Base-by-base conservation (phyloP, 2,888 invertebrate genomes). In the Diarsia dahlii region DNA sequence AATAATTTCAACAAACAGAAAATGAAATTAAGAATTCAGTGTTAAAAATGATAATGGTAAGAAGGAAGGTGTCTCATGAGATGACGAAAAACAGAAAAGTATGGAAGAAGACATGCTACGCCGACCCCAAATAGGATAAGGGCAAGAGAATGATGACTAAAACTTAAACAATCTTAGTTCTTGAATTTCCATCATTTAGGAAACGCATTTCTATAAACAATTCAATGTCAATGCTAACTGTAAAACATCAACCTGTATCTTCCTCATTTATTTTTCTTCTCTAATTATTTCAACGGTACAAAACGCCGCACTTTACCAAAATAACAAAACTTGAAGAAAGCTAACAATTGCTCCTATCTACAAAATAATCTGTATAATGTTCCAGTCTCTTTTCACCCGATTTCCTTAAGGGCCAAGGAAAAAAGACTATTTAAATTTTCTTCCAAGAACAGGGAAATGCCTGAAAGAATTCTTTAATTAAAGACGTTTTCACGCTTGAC, bases 401-500 rank as follows among this genome's bases (percentile, higher is more conserved):
- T 84, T 85, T 79, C 71, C 68, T 75, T 72, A 65, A 79, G 52
- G 28, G 70, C 20, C 39, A 34, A 52, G 50, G 64, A 73, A 74
- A 84, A 65, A 60, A 64, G 60, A 52, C 73, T 76, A 74, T 84
- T 85, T 81, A 76, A 85, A 76, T 74, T 74, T 64, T 3, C 50
- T 73, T 70, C 70, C 68, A 45, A 58, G 69, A 83, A 75, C 66
- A 56, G 70, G 45, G 63, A 78, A 82, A 68, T 71, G 65, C 64
- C 58, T 73, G 34, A 74, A 81, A 78, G 71, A 84, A 81, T 84
- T 78, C 74, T 65, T 85, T 85, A 85, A 85, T 85, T 85, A 79
- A 85, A 85, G 74, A 76, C 85, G 64, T 85, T 75, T 85, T 85
- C 52, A 84, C 84, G 85, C 78, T 78, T 69, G 75, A 81, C 66